A percentile compares a stretch with the other conserved stretches of the same genome.
Evolutionary conservation across 2,888 invertebrate genomes (phyloP).

Genomic region (Heliconius sara): DNA sequence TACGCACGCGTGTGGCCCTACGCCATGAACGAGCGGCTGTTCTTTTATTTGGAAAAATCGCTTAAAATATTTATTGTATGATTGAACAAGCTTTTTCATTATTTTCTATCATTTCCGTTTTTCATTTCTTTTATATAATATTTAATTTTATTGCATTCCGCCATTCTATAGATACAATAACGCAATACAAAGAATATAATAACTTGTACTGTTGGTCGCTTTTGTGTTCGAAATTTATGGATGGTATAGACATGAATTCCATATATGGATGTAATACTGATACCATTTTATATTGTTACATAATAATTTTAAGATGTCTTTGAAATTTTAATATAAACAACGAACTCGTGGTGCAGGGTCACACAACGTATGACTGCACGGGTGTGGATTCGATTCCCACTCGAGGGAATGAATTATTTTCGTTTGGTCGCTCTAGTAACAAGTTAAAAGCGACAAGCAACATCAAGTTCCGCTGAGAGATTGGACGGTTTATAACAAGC

Average conservation of each 20-base stretch:
- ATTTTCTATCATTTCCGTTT: neutral
- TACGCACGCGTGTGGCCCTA: too few species aligned
- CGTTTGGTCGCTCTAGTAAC: neutral
- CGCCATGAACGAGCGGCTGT: neutral
- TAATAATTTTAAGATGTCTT: neutral
- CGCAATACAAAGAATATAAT: slow-evolving; percentile 36
- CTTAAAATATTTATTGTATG: neutral
- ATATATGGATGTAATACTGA: slow-evolving; percentile 6
- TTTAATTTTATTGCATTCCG: neutral
- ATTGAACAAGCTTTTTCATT: neutral
- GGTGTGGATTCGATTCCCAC: neutral
- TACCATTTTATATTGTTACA: neutral
- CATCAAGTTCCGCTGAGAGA: neutral
- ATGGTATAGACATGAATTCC: slow-evolving; percentile 32
- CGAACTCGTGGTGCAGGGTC: neutral
- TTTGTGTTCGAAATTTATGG: slow-evolving; percentile 43
- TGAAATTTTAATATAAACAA: too few species aligned
- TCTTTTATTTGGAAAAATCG: neutral
- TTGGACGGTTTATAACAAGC: neutral
- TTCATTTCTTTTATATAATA: neutral
- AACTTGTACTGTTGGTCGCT: slow-evolving; percentile 26
- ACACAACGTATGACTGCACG: neutral
- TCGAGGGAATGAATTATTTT: neutral
- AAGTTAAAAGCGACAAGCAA: neutral
- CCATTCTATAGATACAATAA: neutral